These are phyloP conservation scores for Parochlus steinenii DNA, from an alignment of 2,888 invertebrate species.

Conservation along the genomic window DNA sequence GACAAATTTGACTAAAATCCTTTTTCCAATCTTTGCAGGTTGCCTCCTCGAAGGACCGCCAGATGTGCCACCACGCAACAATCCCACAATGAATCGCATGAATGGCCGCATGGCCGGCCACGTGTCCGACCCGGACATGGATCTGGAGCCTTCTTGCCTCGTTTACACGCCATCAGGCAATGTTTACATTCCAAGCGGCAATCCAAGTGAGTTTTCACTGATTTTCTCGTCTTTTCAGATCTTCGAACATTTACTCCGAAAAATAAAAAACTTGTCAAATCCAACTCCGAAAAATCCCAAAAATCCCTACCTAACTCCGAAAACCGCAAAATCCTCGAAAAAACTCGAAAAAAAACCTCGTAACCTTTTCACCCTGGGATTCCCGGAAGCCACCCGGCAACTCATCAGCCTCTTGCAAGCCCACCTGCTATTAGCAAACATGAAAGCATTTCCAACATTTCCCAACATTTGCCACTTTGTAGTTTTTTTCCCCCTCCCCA, in stretches of 20 bases:
- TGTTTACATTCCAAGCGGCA: slow-evolving; percentile 82
- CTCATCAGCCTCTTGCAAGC: too few relatives aligned
- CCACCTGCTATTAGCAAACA: too few relatives aligned
- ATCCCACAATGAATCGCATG: slow-evolving; percentile 80
- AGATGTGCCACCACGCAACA: slow-evolving; percentile 80
- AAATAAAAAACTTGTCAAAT: too few relatives aligned
- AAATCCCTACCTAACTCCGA: not conserved
- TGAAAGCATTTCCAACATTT: too few relatives aligned
- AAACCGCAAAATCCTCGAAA: not conserved
- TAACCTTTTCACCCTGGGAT: too few relatives aligned
- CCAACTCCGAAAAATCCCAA: not conserved
- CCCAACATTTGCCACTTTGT: too few relatives aligned
- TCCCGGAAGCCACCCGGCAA: too few relatives aligned
- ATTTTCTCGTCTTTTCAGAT: not conserved
- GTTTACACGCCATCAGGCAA: slow-evolving; percentile 84
- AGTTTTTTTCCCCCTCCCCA: too few relatives aligned
- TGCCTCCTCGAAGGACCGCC: slow-evolving; percentile 76
- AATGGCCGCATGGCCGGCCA: slow-evolving; percentile 77
- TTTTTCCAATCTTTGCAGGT: slow-evolving; percentile 41
- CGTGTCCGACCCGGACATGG: slow-evolving; percentile 52
- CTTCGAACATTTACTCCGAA: too few relatives aligned
- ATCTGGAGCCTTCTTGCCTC: slow-evolving; percentile 80
- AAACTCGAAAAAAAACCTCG: slow-evolving; percentile 1
- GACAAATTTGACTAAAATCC: too few relatives aligned
- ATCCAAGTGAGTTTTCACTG: slow-evolving; percentile 34